phyloP scores from a whole-genome alignment of 2,888 invertebrate species.

The Psococerastis gibbosa region DNA sequence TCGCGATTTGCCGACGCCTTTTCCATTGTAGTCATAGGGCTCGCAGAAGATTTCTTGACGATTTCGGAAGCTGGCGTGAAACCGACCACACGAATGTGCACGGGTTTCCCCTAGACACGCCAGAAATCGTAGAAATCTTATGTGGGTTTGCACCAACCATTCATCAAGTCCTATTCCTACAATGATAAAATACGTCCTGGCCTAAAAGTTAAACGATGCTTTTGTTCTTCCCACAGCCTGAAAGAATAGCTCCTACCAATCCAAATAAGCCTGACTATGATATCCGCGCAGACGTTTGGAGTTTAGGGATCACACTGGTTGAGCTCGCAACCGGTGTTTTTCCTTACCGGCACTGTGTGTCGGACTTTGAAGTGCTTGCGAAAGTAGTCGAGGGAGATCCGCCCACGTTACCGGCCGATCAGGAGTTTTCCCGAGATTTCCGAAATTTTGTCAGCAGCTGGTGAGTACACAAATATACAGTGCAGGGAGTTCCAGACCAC shows the following conservation, averaged over 20 bases:
- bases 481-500: too few species aligned
- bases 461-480: too few species aligned
- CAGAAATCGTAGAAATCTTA: background rate
- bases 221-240: constrained; percentile 53
- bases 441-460: constrained; percentile 80
- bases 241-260: constrained; percentile 87
- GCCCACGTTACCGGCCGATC: constrained; percentile 58
- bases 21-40: too few species aligned
- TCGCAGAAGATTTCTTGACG: too few species aligned
- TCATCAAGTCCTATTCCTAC: too few species aligned
- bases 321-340: constrained; percentile 94
- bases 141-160: too few species aligned
- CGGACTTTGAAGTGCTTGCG: constrained; percentile 92
- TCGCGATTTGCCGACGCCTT: too few species aligned
- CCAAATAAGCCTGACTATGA: constrained; percentile 91
- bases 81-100: too few species aligned
- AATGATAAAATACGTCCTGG: too few species aligned
- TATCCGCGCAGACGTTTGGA: constrained; percentile 99
- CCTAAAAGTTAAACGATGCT: background rate
- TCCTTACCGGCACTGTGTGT: constrained; percentile 86
- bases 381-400: constrained; percentile 82
- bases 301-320: constrained; percentile 86
- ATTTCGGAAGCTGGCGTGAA: too few species aligned
- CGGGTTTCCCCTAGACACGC: too few species aligned
- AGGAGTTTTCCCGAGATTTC: constrained; percentile 68